phyloP scores from a whole-genome alignment of 2,888 invertebrate species.

The Limenitis camilla region DNA sequence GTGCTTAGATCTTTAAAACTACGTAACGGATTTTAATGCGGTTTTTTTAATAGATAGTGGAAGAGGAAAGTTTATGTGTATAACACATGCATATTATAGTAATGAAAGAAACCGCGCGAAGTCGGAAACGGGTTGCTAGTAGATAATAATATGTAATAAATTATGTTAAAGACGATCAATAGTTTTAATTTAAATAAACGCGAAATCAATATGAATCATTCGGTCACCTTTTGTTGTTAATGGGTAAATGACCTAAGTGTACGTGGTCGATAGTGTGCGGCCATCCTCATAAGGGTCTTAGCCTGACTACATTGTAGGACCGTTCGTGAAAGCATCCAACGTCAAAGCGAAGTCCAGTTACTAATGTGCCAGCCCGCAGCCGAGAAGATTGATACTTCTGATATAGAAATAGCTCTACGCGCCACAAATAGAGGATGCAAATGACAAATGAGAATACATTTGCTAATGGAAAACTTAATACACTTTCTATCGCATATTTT shows the following conservation, averaged over 20 bases:
- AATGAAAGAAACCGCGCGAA: too few species aligned
- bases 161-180: background rate
- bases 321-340: constrained; percentile 24
- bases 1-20: too few species aligned
- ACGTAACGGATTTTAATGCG: too few species aligned
- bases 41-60: too few species aligned
- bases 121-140: too few species aligned
- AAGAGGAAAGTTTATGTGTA: too few species aligned
- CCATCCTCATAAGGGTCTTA: constrained; percentile 13
- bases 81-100: too few species aligned
- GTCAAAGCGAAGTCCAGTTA: constrained; percentile 23
- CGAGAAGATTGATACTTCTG: constrained; percentile 22
- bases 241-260: constrained; percentile 7
- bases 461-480: constrained; percentile 6
- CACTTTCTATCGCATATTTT: background rate
- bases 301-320: constrained; percentile 17
- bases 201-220: background rate
- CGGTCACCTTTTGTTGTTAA: background rate
- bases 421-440: constrained; percentile 18
- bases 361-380: constrained; percentile 14
- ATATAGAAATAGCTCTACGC: constrained; percentile 22
- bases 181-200: background rate
- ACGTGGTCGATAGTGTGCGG: constrained; percentile 4
- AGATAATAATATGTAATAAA: too few species aligned
- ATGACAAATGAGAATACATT: constrained; percentile 13